Evolutionary conservation across 1,140 invertebrate species (phyloP), one percentile per base, ranked within the genome.

Genomic region (Eulimnadia texana): DNA sequence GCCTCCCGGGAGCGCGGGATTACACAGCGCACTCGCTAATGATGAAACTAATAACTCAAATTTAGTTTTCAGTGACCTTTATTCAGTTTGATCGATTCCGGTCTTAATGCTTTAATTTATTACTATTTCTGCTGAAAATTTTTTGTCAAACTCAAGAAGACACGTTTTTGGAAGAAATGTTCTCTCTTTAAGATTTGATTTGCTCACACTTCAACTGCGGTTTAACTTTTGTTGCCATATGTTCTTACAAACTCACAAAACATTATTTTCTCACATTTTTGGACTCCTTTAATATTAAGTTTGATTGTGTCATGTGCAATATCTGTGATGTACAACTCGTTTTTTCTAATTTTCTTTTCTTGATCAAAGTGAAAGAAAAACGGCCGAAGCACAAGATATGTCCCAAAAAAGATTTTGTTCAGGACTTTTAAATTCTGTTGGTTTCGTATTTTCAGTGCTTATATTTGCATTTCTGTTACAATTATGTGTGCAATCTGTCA

Each of bases 11-110:
- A 61, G 60, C 25, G 60, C 60, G 2, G 60, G 60, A 58, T 24
- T 50, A 22, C 25, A 61, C 53, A 29, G 29, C 50, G 29, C 53
- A 29, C 51, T 52, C 50, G 51, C 29, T 29, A 33, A 51, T 27
- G 50, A 61, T 28, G 51, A 52, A 16, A 51, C 51, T 52, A 29
- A 50, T 16, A 54, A 51, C 29, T 61, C 60, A 20, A 54, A 54
- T 42, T 61, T 61, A 54, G 60, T 61, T 51, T 61, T 61, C 60
- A 61, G 60, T 25, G 60, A 61, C 33, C 60, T 61, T 24, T 61
- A 61, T 51, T 61, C 51, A 33, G 19, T 52, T 22, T 28, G 52
- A 28, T 20, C 27, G 24, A 25, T n/a, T 25, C 22, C 19, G 29
- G 11, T 3, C 28, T 19, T 51, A 9, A 24, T 16, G 52, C 13